A percentile compares a stretch with the other conserved stretches of the same genome.
Evolutionary conservation across 2,113 vertebrate species (phyloP).

Genomic region (Ciconia boyciana): DNA sequence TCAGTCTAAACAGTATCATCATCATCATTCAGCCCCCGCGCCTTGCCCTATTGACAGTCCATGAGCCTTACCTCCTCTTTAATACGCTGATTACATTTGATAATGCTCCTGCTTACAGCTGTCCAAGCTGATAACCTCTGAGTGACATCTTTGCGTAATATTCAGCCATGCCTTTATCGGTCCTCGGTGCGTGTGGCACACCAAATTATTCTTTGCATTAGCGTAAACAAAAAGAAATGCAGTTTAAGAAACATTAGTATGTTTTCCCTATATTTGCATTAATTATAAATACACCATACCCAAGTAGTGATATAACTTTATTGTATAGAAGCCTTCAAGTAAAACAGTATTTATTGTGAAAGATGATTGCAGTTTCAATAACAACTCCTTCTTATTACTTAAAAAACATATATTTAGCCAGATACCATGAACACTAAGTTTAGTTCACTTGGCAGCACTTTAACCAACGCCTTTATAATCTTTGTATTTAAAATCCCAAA

Average conservation of each 20-base stretch:
- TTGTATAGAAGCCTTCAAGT: slow-evolving; percentile 53
- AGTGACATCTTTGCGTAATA: background rate
- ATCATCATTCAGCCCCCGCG: background rate
- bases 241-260: background rate
- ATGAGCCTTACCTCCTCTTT: background rate
- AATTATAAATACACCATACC: slow-evolving; percentile 50
- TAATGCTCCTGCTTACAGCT: background rate
- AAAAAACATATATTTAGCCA: slow-evolving; percentile 69
- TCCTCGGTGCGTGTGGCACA: background rate
- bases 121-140: background rate
- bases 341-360: slow-evolving; percentile 70
- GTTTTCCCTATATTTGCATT: slow-evolving; percentile 45
- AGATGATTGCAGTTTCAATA: slow-evolving; percentile 72
- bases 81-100: background rate
- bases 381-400: slow-evolving; percentile 66
- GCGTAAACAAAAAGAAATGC: slow-evolving; percentile 37
- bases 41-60: background rate
- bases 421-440: slow-evolving; percentile 69
- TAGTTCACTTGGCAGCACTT: slow-evolving; percentile 68
- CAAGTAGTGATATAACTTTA: slow-evolving; percentile 57
- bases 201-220: slow-evolving; percentile 36
- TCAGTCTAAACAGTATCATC: background rate
- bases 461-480: slow-evolving; percentile 57
- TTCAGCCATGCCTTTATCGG: background rate
- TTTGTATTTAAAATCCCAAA: slow-evolving; percentile 70